Conservation (phyloP, 23 tunicate genomes). For the Clavelina lepadiformis region DNA sequence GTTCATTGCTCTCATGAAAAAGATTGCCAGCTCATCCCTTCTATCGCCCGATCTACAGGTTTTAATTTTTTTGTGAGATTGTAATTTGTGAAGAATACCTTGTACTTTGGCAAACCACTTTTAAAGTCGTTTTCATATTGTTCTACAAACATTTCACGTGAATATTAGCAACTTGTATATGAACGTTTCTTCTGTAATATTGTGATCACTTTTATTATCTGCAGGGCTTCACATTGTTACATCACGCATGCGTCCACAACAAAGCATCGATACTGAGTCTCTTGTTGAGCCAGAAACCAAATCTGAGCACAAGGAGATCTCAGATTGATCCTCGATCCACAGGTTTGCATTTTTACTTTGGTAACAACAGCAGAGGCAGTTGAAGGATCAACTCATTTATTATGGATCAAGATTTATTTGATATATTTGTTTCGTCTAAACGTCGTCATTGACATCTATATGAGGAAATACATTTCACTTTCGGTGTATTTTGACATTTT, state of each 20-base stretch:
- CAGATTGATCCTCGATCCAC: conserved; percentile 46
- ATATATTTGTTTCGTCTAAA: no score
- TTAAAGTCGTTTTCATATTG: no score
- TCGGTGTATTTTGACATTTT: no score
- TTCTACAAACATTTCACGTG: background rate
- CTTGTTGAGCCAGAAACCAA: conserved; percentile 55
- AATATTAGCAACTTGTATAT: background rate
- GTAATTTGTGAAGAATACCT: no score
- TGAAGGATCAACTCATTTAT: background rate
- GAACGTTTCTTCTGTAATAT: background rate
- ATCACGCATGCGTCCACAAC: conserved; percentile 75
- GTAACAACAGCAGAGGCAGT: background rate
- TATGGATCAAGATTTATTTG: no score
- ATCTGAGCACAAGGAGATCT: conserved; percentile 55
- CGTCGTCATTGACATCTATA: no score
- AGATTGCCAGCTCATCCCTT: conserved; percentile 52
- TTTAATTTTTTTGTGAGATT: no score
- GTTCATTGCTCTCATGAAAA: conserved; percentile 74
- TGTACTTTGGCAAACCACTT: no score
- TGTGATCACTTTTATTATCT: background rate
- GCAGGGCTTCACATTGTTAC: conserved; percentile 83
- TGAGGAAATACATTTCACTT: no score
- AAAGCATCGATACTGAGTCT: conserved; percentile 48
- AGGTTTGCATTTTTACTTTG: background rate
- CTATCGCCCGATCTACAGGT: conserved; percentile 69